Evolutionary conservation across 2,888 invertebrate genomes (phyloP).

Genomic region (Temnothorax unifasciatus): DNA sequence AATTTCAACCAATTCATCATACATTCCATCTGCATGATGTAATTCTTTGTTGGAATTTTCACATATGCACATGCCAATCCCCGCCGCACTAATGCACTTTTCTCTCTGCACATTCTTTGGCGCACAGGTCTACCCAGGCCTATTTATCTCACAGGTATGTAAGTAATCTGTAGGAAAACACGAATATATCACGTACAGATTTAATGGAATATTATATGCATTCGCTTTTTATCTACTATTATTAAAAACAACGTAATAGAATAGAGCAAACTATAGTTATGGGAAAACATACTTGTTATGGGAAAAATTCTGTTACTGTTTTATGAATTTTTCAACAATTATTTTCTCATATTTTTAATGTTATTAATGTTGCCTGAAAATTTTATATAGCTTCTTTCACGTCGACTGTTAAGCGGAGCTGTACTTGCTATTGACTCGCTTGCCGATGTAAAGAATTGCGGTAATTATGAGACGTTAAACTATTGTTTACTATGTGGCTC

Average conservation of each 20-base stretch:
- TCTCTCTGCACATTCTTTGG: conserved; percentile 75
- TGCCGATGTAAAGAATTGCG: conserved; percentile 36
- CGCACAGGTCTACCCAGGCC: conserved; percentile 78
- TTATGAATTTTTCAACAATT: background rate
- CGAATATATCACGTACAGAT: background rate
- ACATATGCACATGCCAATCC: conserved; percentile 60
- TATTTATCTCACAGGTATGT: conserved; percentile 79
- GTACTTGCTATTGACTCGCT: background rate
- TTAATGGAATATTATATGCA: background rate
- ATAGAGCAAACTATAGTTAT: background rate
- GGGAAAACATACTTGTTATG: background rate
- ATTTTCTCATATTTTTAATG: conserved; percentile 14
- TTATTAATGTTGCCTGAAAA: conserved; percentile 9
- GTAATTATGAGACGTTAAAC: conserved; percentile 30
- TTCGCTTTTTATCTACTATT: background rate
- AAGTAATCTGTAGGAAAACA: conserved; percentile 50
- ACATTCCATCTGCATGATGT: conserved; percentile 52
- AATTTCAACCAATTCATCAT: background rate
- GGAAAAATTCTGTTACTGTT: background rate
- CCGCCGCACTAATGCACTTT: conserved; percentile 77
- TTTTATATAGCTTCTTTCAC: background rate
- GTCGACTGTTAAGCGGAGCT: background rate
- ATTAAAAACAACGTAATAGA: background rate
- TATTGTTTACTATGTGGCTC: conserved; percentile 37
- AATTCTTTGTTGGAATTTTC: conserved; percentile 57